Percentiles rank a stretch among this genome's conserved stretches.
Conservation (phyloP, 2,888 invertebrate species). For the Sphaerophoria taeniata region DNA sequence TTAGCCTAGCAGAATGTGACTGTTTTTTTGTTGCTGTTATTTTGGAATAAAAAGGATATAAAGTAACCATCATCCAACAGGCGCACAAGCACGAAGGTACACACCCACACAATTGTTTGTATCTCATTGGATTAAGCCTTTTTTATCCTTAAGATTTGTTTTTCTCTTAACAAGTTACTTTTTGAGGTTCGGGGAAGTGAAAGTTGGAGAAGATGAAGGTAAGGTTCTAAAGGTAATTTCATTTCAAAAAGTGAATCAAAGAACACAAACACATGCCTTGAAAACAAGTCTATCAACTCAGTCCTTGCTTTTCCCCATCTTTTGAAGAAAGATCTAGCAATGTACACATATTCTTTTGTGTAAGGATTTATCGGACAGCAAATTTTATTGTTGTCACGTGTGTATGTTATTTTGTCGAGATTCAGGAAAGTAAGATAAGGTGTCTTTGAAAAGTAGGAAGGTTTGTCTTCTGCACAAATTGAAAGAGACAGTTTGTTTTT, state of each 20-base stretch:
- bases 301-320: neutral
- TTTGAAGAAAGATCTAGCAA: neutral
- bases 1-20: conserved; percentile 37
- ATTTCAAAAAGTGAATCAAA: neutral
- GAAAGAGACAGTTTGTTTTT: no score
- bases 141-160: conserved; percentile 29
- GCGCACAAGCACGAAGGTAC: neutral
- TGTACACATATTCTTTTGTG: neutral
- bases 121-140: conserved; percentile 17
- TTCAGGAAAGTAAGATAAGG: no score
- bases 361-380: neutral
- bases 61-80: conserved; percentile 46
- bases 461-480: no score
- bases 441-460: no score
- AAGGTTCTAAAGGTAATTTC: conserved; percentile 2
- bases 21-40: conserved; percentile 14
- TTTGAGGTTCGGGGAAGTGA: conserved; percentile 6
- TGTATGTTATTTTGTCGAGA: neutral
- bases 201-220: neutral
- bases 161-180: conserved; percentile 36
- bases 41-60: conserved; percentile 40
- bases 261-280: neutral
- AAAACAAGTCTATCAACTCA: neutral
- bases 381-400: neutral
- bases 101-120: neutral